phyloP scores from a whole-genome alignment of 1,140 invertebrate genomes.

The Nephila pilipes region DNA sequence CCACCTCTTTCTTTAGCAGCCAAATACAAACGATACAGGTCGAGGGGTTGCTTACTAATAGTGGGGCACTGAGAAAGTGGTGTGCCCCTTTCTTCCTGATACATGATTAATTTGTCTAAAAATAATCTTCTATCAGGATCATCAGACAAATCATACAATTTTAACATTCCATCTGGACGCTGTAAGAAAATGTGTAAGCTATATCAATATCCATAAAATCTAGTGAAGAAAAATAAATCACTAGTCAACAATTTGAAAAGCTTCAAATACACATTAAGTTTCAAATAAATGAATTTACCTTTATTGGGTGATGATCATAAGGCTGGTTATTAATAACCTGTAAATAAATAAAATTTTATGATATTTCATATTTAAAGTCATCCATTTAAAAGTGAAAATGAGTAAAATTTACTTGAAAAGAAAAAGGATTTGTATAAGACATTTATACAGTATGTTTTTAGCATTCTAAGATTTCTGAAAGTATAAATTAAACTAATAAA shows the following conservation, averaged over 20 bases:
- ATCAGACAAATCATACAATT: conserved; percentile 98
- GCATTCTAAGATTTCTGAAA: too few relatives aligned
- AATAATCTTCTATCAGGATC: conserved; percentile 94
- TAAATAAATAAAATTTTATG: conserved; percentile 79
- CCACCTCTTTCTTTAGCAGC: conserved; percentile 97
- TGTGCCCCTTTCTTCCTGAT: conserved; percentile 95
- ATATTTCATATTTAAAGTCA: too few relatives aligned
- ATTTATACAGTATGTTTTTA: too few relatives aligned
- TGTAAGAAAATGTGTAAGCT: conserved; percentile 15
- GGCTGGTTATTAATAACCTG: conserved; percentile 96
- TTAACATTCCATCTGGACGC: conserved; percentile 85
- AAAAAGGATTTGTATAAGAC: too few relatives aligned
- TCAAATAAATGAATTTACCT: conserved; percentile 66
- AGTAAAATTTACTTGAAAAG: too few relatives aligned
- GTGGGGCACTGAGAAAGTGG: conserved; percentile 97
- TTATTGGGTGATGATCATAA: conserved; percentile 90
- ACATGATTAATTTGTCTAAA: conserved; percentile 94
- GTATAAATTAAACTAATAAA: too few relatives aligned
- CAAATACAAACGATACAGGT: conserved; percentile 97
- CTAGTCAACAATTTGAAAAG: background rate
- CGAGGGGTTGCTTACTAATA: conserved; percentile 98
- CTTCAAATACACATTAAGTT: background rate
- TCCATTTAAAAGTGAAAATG: too few relatives aligned
- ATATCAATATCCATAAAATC: background rate
- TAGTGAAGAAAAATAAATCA: background rate